A percentile compares a stretch with the other conserved stretches of the same genome.
Evolutionary conservation across 53 echinoderm and acorn worm genomes (phyloP).

Genomic region (Stichopus horrens): DNA sequence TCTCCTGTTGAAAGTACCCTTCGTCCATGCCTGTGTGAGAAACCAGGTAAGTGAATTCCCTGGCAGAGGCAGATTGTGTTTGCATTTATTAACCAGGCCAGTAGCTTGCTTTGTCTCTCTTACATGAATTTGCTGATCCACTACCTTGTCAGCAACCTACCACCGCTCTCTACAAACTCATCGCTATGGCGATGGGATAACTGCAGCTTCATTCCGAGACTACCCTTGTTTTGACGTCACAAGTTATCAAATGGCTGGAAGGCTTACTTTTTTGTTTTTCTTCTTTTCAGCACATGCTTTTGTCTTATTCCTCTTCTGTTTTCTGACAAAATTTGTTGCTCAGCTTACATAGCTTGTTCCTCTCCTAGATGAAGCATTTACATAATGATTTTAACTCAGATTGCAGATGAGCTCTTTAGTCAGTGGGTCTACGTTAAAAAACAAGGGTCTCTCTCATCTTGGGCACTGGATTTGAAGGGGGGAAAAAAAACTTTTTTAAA

Average conservation of each 20-base stretch:
- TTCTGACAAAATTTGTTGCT: constrained; percentile 1
- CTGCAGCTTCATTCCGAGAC: constrained; percentile 1
- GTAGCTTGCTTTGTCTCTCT: constrained; percentile 8
- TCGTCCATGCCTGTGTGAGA: too few species aligned
- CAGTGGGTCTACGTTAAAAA: too few species aligned
- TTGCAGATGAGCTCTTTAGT: too few species aligned
- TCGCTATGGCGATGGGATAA: background rate
- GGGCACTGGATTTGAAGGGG: too few species aligned
- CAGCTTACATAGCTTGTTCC: background rate
- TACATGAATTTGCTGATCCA: constrained; percentile 24
- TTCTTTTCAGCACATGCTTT: constrained; percentile 12
- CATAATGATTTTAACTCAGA: constrained; percentile 20
- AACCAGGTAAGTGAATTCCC: too few species aligned
- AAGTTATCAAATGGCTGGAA: constrained; percentile 33
- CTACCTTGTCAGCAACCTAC: constrained; percentile 15
- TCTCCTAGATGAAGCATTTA: constrained; percentile 13
- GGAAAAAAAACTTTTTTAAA: too few species aligned
- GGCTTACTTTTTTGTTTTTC: constrained; percentile 20
- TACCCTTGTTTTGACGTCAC: constrained; percentile 35
- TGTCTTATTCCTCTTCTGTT: background rate
- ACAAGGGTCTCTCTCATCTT: too few species aligned
- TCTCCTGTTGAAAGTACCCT: too few species aligned
- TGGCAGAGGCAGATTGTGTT: too few species aligned
- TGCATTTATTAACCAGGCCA: background rate
- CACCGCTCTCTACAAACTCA: constrained; percentile 1